A percentile compares a stretch with the other conserved stretches of the same genome.
Evolutionary conservation across 1,140 invertebrate genomes (phyloP).

Genomic region (Diabrotica virgifera): DNA sequence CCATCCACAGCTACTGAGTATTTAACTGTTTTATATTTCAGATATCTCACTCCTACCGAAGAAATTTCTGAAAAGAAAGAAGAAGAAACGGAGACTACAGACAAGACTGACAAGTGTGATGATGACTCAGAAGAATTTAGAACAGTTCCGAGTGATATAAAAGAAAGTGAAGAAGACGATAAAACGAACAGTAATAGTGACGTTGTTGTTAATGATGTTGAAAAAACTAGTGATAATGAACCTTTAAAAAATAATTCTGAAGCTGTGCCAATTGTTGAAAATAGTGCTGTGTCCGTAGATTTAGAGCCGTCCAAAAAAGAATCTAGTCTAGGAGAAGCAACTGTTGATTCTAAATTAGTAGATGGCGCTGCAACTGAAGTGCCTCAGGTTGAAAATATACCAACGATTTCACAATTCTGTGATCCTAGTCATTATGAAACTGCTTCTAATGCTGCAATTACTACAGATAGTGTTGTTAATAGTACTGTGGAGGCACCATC

Average conservation of each 20-base stretch:
- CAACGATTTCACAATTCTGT: constrained; percentile 71
- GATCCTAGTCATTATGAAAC: constrained; percentile 55
- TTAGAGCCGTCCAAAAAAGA: constrained; percentile 60
- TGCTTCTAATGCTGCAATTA: constrained; percentile 32
- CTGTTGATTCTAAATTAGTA: constrained; percentile 43
- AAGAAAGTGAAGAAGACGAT: constrained; percentile 16
- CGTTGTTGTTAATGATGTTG: constrained; percentile 29
- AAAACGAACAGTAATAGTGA: constrained; percentile 30
- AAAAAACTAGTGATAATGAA: constrained; percentile 35
- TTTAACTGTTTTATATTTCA: neutral
- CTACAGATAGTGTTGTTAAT: constrained; percentile 49
- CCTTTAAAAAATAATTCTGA: constrained; percentile 33
- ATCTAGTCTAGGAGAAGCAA: constrained; percentile 54
- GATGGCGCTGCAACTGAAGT: constrained; percentile 52
- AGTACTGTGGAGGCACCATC: constrained; percentile 43
- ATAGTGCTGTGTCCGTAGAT: constrained; percentile 50
- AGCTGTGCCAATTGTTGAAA: constrained; percentile 49
- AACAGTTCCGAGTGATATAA: constrained; percentile 17
- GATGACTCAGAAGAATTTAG: constrained; percentile 27
- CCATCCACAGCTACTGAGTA: no score
- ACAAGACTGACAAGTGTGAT: constrained; percentile 9
- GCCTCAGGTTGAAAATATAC: constrained; percentile 62
- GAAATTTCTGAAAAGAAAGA: constrained; percentile 41
- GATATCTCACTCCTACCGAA: constrained; percentile 46
- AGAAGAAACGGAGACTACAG: constrained; percentile 24